Conservation (phyloP, 2,797 vertebrate genomes). For the Pantherophis vulpinus region DNA sequence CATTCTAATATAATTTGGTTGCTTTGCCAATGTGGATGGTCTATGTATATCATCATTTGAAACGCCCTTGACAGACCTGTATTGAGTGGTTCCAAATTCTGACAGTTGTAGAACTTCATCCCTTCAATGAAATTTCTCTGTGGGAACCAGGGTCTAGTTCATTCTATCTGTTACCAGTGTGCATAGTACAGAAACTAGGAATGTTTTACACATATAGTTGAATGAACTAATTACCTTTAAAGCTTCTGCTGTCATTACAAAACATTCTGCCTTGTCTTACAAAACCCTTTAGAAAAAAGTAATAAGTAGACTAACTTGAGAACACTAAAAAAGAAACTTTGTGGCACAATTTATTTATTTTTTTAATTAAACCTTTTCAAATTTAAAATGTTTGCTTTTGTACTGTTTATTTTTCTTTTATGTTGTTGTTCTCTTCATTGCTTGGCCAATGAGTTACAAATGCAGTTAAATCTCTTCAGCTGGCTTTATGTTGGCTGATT, state of each 20-base stretch:
- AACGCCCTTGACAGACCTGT: constrained; percentile 13
- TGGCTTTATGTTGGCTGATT: not conserved
- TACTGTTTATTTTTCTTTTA: not conserved
- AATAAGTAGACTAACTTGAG: not conserved
- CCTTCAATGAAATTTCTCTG: constrained; percentile 41
- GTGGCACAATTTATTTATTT: not conserved
- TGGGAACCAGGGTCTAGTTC: constrained; percentile 47
- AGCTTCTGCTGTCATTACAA: constrained; percentile 27
- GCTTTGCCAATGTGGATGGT: constrained; percentile 23
- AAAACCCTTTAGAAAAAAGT: not conserved
- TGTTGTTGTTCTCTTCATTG: not conserved
- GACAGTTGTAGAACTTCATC: constrained; percentile 37
- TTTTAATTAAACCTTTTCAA: not conserved
- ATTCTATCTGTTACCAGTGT: constrained; percentile 68
- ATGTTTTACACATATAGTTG: constrained; percentile 73
- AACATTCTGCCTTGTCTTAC: not conserved
- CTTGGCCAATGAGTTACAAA: not conserved
- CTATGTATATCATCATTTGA: constrained; percentile 7
- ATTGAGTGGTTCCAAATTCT: constrained; percentile 29
- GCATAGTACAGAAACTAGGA: constrained; percentile 66
- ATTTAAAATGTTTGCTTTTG: not conserved
- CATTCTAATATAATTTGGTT: constrained; percentile 37
- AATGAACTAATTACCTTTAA: constrained; percentile 71
- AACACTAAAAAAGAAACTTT: not conserved
- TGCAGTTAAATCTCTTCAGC: not conserved